Evolutionary conservation across 1,140 invertebrate species (phyloP), one percentile per base, ranked within the genome.

Genomic region (Drosophila setifemur): DNA sequence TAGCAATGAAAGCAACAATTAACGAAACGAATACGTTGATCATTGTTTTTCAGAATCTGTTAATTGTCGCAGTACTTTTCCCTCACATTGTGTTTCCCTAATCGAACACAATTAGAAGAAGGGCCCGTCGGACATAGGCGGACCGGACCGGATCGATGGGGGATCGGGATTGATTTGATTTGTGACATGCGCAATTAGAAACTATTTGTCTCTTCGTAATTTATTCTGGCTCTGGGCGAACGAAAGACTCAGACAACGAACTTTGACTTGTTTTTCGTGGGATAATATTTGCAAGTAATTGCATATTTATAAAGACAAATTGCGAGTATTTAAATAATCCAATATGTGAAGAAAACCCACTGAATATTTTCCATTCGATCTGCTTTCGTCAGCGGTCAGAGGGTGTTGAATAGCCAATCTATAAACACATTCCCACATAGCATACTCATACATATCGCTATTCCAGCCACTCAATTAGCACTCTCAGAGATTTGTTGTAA

Each of bases 211-310:
- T 37, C 33, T 8, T 9, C 33, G 26, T 54, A 50, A 58, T 69
- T 69, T 55, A 69, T 77, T 54, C 28, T 14, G 25, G 4, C n/a
- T 11, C 55, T 57, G 14, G 2, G 26, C 16, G 44, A 60, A 67
- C 79, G 50, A 85, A 85, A 85, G 79, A 83, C 79, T 79, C 12
- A 53, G 52, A 19, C 67, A 35, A 67, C 75, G 71, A 85, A 85
- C 81, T 86, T 58, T 86, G 47, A 72, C 64, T 52, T 43, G 31
- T 47, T 75, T 47, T 44, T 42, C 40, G 33, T 40, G 29, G 21
- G 31, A 7, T n/a, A 29, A 53, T 40, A 26, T 39, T 50, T 11
- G 31, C 14, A 33, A 54, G 25, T 12, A 47, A 37, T 54, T 68
- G 60, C 53, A 73, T 78, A 60, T 67, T 55, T 44, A 39, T 75